phyloP scores from a whole-genome alignment of 2,888 invertebrate genomes.

The Rhagonycha fulva region DNA sequence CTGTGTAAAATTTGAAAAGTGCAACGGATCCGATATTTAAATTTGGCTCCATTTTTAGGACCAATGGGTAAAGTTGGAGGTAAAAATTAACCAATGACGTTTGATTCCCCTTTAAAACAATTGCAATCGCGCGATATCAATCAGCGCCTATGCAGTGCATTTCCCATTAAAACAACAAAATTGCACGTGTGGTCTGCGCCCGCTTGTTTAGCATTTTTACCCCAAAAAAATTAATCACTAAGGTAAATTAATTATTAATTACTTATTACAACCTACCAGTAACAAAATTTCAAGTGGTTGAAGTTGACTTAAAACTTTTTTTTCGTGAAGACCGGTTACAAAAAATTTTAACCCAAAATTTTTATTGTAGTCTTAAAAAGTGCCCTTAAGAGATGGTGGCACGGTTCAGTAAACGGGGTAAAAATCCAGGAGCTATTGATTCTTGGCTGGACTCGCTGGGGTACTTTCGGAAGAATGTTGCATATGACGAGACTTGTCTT shows the following conservation, averaged over 20 bases:
- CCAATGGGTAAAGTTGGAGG: neutral
- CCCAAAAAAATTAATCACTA: neutral
- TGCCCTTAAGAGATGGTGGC: neutral
- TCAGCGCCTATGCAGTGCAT: neutral
- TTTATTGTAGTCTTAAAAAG: neutral
- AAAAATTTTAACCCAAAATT: neutral
- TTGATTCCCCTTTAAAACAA: neutral
- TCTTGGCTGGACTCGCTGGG: slow-evolving; percentile 80
- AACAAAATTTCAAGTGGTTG: neutral
- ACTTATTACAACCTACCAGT: neutral
- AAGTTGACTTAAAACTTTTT: neutral
- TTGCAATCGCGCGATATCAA: neutral
- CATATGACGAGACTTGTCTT: slow-evolving; percentile 85
- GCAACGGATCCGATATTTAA: neutral
- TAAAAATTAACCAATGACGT: neutral
- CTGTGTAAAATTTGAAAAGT: neutral
- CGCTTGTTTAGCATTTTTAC: neutral
- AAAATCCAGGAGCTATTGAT: slow-evolving; percentile 60
- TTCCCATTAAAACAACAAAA: neutral
- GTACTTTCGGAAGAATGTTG: slow-evolving; percentile 84
- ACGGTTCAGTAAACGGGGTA: slow-evolving; percentile 41
- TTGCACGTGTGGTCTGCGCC: neutral
- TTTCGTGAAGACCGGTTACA: neutral
- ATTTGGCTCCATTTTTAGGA: neutral
- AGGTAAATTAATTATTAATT: neutral